phyloP scores from a whole-genome alignment of 1,140 invertebrate species.

The Muscidifurax raptorellus region DNA sequence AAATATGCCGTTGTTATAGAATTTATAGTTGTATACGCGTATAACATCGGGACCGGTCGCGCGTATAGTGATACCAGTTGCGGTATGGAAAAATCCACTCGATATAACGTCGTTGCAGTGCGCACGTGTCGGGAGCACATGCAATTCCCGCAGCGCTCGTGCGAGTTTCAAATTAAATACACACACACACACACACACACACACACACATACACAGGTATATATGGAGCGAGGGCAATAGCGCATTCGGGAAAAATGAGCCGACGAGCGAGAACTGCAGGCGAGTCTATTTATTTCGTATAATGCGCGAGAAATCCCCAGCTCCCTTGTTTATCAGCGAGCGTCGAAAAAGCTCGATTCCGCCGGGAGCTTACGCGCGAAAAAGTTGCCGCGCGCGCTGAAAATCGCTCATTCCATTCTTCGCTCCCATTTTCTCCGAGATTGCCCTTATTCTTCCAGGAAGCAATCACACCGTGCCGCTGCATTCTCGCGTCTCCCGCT shows the following conservation, averaged over 20 bases:
- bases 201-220: neutral
- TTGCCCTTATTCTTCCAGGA: slow-evolving; percentile 1
- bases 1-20: neutral
- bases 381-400: neutral
- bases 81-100: neutral
- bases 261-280: too few species aligned
- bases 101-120: neutral
- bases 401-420: slow-evolving; percentile 32
- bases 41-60: neutral
- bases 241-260: too few species aligned
- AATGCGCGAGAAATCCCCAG: neutral
- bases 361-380: neutral
- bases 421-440: slow-evolving; percentile 10
- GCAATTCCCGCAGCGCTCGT: neutral
- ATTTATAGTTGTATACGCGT: neutral
- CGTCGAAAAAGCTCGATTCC: neutral
- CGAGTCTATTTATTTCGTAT: neutral
- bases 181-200: neutral
- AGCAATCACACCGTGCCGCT: neutral
- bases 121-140: neutral
- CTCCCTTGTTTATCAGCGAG: neutral
- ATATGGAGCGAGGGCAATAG: too few species aligned
- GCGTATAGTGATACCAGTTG: neutral
- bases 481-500: too few species aligned
- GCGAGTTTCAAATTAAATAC: neutral